Percentiles rank a stretch among this genome's conserved stretches.
Evolutionary conservation across 2,797 vertebrate species (phyloP).

Genomic region (Myioborus melanocephalus): DNA sequence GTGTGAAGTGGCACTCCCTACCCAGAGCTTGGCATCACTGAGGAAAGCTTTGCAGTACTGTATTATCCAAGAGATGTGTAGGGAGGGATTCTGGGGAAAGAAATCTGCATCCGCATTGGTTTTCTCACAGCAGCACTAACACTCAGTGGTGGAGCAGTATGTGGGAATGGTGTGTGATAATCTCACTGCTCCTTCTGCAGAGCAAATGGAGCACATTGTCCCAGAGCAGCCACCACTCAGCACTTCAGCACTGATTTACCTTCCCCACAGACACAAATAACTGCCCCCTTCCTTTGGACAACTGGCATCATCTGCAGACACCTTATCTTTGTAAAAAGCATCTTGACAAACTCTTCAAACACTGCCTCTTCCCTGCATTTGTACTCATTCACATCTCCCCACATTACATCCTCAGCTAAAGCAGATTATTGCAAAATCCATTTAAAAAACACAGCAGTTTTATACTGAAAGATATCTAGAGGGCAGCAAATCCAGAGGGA

Average conservation of each 20-base stretch:
- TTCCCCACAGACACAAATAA: background rate
- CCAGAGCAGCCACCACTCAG: background rate
- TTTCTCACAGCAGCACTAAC: background rate
- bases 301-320: background rate
- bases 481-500: conserved; percentile 63
- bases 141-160: background rate
- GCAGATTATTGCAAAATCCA: conserved; percentile 28
- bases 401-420: background rate
- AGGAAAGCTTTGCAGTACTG: background rate
- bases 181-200: background rate
- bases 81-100: background rate
- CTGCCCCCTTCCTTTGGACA: background rate
- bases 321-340: background rate
- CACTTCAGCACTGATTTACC: background rate
- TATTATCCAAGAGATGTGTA: background rate
- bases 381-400: background rate
- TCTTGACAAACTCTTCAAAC: background rate
- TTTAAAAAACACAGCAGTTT: conserved; percentile 40
- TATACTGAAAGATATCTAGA: conserved; percentile 59
- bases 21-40: background rate
- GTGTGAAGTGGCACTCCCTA: background rate
- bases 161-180: background rate
- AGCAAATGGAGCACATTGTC: background rate
- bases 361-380: background rate
- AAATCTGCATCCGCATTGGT: background rate